Base-by-base conservation (phyloP, 2,113 vertebrate genomes). In the Triplophysa rosa region DNA sequence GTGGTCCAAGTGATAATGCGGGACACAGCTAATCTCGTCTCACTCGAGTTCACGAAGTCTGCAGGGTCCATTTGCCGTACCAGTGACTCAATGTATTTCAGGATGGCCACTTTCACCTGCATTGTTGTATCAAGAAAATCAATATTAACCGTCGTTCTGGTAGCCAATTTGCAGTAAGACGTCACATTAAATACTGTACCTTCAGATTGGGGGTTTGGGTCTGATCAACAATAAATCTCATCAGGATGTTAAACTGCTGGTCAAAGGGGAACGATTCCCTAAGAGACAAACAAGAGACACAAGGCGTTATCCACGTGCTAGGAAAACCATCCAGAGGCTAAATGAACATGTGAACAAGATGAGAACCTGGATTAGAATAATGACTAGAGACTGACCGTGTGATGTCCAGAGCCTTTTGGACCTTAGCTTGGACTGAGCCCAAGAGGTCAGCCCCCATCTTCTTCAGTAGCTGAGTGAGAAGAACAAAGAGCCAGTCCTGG, bases 1-100 rank as follows among this genome's bases (percentile, higher is more conserved):
- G 97, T 98, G 87, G 98, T 99, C 98, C 98, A 99, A 54, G 98
- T 99, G 88, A 99, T 99, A 88, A 99, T 98, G 87, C 97, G 95
- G 78, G 98, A 99, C 70, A 99, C 96, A 7, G 98, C 98, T 87
- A 99, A 91, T 13, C 97, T 96, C 1, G 97, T 98, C 89, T 99
- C 98, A 66, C 98, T 99, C 77, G 98, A 99, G 90, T 98, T 99
- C 71, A 96, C 93, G 79, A 99, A 99, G 89, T 99, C 98, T 23
- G 94, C 93, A 29, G 97, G 97, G 89, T 99, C 97, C 98, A 99
- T 99, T 84, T 99, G 98, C 83, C 94, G 93, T 61, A 93, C 96
- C 87, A 99, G 91, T 17, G 93, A 96, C 87, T 99, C 98, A 0
- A 98, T 98, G 87, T 99, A 99, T 85, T 98, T 98, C 88, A 99